These are phyloP conservation scores for Ophiodon elongatus DNA, from an alignment of 2,113 vertebrate species.

Conservation along the genomic window DNA sequence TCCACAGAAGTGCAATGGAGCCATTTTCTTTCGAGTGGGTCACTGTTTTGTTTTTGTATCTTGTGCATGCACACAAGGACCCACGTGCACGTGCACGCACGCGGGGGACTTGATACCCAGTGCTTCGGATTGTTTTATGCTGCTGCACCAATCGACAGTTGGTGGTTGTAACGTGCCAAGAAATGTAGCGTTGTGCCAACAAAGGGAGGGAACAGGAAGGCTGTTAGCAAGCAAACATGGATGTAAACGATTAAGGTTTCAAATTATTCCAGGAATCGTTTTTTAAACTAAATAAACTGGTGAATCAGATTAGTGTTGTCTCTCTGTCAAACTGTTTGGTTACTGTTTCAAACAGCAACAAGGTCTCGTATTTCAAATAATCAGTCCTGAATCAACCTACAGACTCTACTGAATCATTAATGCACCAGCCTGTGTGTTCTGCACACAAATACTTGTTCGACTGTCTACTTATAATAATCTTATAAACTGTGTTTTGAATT, in stretches of 20 bases:
- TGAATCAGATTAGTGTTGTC: slow-evolving; percentile 1
- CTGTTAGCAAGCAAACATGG: background rate
- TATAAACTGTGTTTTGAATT: background rate
- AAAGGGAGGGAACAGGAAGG: background rate
- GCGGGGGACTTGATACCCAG: background rate
- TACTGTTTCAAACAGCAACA: slow-evolving; percentile 13
- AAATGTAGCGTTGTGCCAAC: background rate
- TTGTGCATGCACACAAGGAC: background rate
- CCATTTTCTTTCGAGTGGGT: background rate
- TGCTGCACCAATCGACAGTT: background rate
- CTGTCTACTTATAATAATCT: background rate
- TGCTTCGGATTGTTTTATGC: background rate
- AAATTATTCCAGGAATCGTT: background rate
- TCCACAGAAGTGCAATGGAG: background rate
- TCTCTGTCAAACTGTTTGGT: background rate
- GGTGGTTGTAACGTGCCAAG: background rate
- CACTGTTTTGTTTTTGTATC: background rate
- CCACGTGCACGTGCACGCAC: background rate
- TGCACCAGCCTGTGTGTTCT: background rate
- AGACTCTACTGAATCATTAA: slow-evolving; percentile 34
- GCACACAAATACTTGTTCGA: background rate
- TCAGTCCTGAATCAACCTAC: background rate
- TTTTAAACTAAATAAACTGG: background rate
- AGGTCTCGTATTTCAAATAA: background rate
- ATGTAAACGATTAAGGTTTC: background rate